Conservation (phyloP, 2,113 vertebrate genomes). For the sheep (Ovis aries) region ARS-UI_Ramb_v3.0 NC_056060.1:33686001-33686500, state of each 20-base stretch:
- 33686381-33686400: neutral
- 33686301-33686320: neutral
- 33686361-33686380: neutral
- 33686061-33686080: neutral
- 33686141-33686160: neutral
- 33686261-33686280: neutral
- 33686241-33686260: neutral
- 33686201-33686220: neutral
- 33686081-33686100: neutral
- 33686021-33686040: neutral
- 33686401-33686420: neutral
- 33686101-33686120: conserved; percentile 14
- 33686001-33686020: neutral
- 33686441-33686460: neutral
- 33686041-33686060: neutral
- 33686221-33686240: neutral
- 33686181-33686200: neutral
- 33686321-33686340: neutral
- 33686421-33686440: neutral
- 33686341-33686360: neutral
- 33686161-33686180: neutral
- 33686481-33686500: neutral
- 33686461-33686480: neutral
- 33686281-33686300: neutral
- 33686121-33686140: neutral